Conservation (phyloP, 1,140 invertebrate genomes). For the Brachionus plicatilis region DNA sequence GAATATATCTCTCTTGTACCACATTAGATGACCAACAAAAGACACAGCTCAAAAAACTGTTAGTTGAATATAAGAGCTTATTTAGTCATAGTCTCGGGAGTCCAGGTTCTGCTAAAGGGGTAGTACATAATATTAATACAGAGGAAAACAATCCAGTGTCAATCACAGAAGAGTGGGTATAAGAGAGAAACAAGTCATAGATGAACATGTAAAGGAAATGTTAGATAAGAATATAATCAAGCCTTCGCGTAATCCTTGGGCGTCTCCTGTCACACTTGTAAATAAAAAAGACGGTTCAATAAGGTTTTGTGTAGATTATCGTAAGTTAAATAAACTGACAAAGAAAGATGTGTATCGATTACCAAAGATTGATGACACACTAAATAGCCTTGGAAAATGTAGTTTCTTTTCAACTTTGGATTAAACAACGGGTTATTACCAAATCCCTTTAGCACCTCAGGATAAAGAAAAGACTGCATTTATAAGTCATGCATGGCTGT, state of each 20-base stretch:
- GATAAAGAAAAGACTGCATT: too few relatives aligned
- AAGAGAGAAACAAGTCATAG: neutral
- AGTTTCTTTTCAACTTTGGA: neutral
- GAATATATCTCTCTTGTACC: neutral
- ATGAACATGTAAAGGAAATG: neutral
- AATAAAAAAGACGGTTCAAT: neutral
- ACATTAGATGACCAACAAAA: neutral
- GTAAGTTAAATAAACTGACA: too few relatives aligned
- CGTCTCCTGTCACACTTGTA: neutral
- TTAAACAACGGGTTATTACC: too few relatives aligned
- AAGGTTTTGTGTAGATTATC: neutral
- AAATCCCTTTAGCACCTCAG: too few relatives aligned
- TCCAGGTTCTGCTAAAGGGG: neutral
- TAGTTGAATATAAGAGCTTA: neutral
- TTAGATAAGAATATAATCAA: neutral
- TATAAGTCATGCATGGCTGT: too few relatives aligned
- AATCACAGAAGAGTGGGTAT: neutral
- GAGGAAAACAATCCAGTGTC: neutral
- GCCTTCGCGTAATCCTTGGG: neutral
- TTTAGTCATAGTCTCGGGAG: neutral
- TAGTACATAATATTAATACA: conserved; percentile 6
- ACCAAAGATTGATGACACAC: neutral
- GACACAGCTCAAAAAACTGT: neutral
- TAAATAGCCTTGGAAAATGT: neutral
- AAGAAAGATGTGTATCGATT: too few relatives aligned